Evolutionary conservation across 2,113 vertebrate genomes (phyloP).

Genomic region (Edolisoma coerulescens): DNA sequence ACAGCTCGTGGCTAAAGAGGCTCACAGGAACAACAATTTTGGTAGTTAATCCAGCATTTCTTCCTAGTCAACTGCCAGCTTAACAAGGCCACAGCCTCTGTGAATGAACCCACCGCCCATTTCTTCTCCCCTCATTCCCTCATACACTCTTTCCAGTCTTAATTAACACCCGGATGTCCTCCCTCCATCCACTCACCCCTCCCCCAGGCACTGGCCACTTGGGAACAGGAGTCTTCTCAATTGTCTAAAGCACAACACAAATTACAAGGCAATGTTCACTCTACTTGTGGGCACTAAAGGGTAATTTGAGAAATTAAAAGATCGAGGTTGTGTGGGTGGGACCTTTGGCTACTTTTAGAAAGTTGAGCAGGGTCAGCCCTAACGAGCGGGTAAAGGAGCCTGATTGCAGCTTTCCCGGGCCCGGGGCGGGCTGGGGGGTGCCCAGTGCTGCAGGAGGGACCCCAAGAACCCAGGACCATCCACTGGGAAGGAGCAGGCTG

Average conservation of each 20-base stretch:
- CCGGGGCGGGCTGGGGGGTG: not conserved
- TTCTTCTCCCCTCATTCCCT: not conserved
- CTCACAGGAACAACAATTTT: not conserved
- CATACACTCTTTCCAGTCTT: not conserved
- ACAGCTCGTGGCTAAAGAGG: not conserved
- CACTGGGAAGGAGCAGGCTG: not conserved
- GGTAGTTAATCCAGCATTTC: not conserved
- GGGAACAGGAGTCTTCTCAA: slow-evolving; percentile 51
- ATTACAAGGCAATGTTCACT: slow-evolving; percentile 80
- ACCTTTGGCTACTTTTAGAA: slow-evolving; percentile 56
- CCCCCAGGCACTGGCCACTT: not conserved
- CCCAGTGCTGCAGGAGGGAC: not conserved
- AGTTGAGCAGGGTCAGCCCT: slow-evolving; percentile 68
- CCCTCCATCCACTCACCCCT: not conserved
- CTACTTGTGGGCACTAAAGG: slow-evolving; percentile 69
- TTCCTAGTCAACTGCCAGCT: not conserved
- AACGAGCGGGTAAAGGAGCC: slow-evolving; percentile 64
- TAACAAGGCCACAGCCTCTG: not conserved
- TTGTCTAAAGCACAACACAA: slow-evolving; percentile 59
- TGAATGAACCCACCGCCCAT: not conserved
- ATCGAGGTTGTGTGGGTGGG: slow-evolving; percentile 55
- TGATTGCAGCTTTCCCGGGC: slow-evolving; percentile 22
- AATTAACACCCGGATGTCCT: not conserved
- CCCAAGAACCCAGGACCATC: not conserved
- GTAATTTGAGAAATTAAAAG: slow-evolving; percentile 70